A percentile compares a stretch with the other conserved stretches of the same genome.
Evolutionary conservation across 2,888 invertebrate species (phyloP).

Genomic region (Melinopterus prodromus): DNA sequence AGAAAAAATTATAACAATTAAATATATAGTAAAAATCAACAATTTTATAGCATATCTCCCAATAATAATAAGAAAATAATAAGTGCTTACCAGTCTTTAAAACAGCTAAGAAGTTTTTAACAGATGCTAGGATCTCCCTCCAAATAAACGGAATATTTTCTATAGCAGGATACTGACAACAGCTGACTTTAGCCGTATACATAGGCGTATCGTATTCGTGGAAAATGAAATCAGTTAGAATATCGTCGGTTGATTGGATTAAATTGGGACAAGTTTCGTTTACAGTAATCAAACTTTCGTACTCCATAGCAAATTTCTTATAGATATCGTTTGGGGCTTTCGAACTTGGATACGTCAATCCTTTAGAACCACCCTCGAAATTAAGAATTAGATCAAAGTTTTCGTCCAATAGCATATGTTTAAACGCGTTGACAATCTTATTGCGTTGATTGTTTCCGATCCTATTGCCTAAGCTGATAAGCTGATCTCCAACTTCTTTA

Average conservation of each 20-base stretch:
- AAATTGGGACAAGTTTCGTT: conserved; percentile 54
- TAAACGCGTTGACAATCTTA: conserved; percentile 66
- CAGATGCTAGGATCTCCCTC: conserved; percentile 71
- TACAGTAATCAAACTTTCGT: conserved; percentile 60
- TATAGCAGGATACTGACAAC: conserved; percentile 83
- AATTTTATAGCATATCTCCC: no score
- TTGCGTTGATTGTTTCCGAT: conserved; percentile 56
- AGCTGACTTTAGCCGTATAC: conserved; percentile 77
- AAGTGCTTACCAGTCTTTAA: conserved; percentile 66
- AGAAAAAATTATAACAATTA: no score
- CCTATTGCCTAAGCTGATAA: conserved; percentile 63
- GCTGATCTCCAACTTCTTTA: conserved; percentile 72
- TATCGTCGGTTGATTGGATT: conserved; percentile 57
- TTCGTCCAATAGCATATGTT: conserved; percentile 70
- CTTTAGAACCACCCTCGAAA: conserved; percentile 76
- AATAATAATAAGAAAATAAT: background rate
- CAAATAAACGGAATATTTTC: conserved; percentile 74
- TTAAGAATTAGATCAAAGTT: conserved; percentile 77
- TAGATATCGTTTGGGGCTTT: conserved; percentile 54
- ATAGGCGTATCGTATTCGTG: conserved; percentile 72
- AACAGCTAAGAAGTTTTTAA: conserved; percentile 69
- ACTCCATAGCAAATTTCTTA: conserved; percentile 62
- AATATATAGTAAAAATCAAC: background rate
- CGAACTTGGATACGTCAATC: conserved; percentile 62
- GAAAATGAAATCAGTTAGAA: conserved; percentile 68